A percentile compares a stretch with the other conserved stretches of the same genome.
phyloP scores from a whole-genome alignment of 2,888 invertebrate species.

The Odiellus spinosus region DNA sequence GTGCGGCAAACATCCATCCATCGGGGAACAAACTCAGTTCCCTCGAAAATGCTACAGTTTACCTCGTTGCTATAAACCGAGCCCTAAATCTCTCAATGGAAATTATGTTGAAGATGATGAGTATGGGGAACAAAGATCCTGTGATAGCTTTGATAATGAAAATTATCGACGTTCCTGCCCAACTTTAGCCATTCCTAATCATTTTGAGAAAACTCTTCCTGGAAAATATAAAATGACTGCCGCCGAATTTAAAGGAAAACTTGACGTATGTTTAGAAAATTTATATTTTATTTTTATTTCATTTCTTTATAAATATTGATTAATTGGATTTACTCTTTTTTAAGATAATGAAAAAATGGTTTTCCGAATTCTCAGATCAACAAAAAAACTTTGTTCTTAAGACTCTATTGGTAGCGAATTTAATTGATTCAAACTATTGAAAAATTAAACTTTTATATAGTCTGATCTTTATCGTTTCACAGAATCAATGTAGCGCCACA shows the following conservation, averaged over 20 bases:
- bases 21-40: background rate
- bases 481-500: conserved; percentile 35
- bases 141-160: too few relatives aligned
- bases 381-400: conserved; percentile 15
- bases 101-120: too few relatives aligned
- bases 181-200: too few relatives aligned
- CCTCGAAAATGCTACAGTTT: conserved; percentile 5
- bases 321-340: too few relatives aligned
- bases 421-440: conserved; percentile 25
- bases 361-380: conserved; percentile 12
- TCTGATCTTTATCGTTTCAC: conserved; percentile 61
- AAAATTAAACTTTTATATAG: conserved; percentile 72
- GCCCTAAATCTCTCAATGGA: too few relatives aligned
- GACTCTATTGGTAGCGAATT: conserved; percentile 3
- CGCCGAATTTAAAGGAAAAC: background rate
- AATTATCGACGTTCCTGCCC: too few relatives aligned
- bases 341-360: conserved; percentile 12
- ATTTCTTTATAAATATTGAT: too few relatives aligned
- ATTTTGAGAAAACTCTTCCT: too few relatives aligned
- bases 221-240: too few relatives aligned
- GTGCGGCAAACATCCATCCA: too few relatives aligned
- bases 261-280: background rate
- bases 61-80: conserved; percentile 3
- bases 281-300: too few relatives aligned
- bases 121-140: too few relatives aligned